Conservation (phyloP, 2,113 vertebrate species). For the Semnornis frantzii region DNA sequence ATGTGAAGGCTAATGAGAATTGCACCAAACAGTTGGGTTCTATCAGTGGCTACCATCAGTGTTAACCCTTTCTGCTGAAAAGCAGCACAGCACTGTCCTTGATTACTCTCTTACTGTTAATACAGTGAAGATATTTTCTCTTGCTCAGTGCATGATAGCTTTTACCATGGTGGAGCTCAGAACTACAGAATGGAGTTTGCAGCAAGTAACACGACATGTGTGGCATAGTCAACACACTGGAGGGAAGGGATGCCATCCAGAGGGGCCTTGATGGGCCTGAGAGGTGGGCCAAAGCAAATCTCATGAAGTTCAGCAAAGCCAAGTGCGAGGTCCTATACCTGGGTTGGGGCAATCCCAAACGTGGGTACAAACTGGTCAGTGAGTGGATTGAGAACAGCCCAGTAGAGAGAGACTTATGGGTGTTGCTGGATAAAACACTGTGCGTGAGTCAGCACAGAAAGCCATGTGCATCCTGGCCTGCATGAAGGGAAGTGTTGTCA, state of each 20-base stretch:
- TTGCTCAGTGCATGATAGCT: not conserved
- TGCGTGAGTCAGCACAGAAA: not conserved
- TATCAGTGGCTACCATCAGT: not conserved
- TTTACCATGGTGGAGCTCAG: fast-evolving
- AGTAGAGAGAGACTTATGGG: not conserved
- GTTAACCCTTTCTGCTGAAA: not conserved
- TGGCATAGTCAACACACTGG: not conserved
- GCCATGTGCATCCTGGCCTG: not conserved
- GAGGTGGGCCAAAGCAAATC: no score
- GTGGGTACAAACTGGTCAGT: no score
- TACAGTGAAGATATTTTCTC: not conserved
- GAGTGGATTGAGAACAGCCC: not conserved
- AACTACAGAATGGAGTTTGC: not conserved
- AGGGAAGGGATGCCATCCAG: not conserved
- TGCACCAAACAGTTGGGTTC: fast-evolving
- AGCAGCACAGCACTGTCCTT: fast-evolving
- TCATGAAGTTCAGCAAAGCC: not conserved
- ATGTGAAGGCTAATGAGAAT: not conserved
- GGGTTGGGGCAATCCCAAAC: not conserved
- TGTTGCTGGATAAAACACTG: not conserved
- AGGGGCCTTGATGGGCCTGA: not conserved
- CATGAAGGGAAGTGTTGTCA: not conserved
- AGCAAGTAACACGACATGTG: not conserved
- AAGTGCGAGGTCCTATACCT: not conserved
- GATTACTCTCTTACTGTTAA: not conserved